Base-by-base conservation (phyloP, 2,113 vertebrate genomes). In the Passer montanus region DNA sequence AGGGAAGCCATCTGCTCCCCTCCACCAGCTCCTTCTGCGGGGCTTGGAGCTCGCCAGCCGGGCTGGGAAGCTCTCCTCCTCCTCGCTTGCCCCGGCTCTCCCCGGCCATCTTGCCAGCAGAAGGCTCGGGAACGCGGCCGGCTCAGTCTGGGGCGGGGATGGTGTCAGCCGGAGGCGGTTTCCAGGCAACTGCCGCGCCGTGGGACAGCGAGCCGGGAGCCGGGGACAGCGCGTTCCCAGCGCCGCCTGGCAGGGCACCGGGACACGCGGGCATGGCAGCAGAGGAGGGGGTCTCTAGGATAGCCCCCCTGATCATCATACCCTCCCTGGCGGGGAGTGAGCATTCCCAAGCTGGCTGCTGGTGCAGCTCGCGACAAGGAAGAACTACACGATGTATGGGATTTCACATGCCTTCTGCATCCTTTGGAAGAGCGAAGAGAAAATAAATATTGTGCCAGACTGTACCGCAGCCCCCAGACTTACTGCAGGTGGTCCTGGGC, bases 161-260 rank as follows among this genome's bases (percentile, higher is more conserved):
- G 75, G 85, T 91, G 91, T 89, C 96, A 97, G 94, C 91, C 60
- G 83, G 84, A 95, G 96, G 92, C 74, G 84, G 97, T 97, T 95
- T 96, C 97, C 96, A 97, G 85, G 97, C 96, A 97, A 97, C 97
- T 73, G 83, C 89, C 23, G n/a, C 23, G 62, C 79, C 4, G 63
- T 60, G 91, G 94, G 96, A 96, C 93, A 87, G 50, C 30, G 9
- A 94, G 91, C 86, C 35, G 10, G 46, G 90, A 95, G 64, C 91
- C 55, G 49, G 13, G 92, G 92, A 95, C 93, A 39, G 31, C 1
- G 26, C 2, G 66, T 97, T 96, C 96, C 31, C 33, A 1, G 58
- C 2, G 4, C n/a, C 1, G 20, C 35, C 90, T 11, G 77, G 23
- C 62, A 60, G 41, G 73, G 26, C 23, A 27, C 47, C 3, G 3